Base-by-base conservation (phyloP, 2,888 invertebrate genomes). In the Himalopsyche kuldschensis region DNA sequence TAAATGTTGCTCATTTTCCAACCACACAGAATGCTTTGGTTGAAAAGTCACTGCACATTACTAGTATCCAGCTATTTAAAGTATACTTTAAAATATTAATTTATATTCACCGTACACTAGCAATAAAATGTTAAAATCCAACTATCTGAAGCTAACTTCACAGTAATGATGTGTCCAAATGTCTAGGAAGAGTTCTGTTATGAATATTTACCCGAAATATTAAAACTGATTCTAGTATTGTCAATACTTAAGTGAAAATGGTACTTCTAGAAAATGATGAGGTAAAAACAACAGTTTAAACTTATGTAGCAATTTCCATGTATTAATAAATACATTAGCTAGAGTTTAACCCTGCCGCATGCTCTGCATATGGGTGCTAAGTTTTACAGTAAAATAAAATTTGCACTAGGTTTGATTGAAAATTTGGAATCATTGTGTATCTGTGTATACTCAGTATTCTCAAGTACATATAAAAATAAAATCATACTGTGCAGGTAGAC, bases 221-320 rank as follows among this genome's bases (percentile, higher is more conserved):
- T 75, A 32, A 75, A 75, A 75, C n/a, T 75, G 31, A 75, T 11
- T 5, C 1, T 0, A 31, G 4, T 2, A 41, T 77, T 82, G 15
- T 24, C 35, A 47, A 69, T 48, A 31, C 24, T 35, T 41, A 46
- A 75, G 31, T n/a, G 55, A 88, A 90, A 87, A 95, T 95, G 95
- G 95, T 95, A 88, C 91, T 95, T 87, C 89, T 95, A 88, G 92
- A 93, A 88, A 95, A 95, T 89, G 94, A 95, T 87, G 91, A 92
- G 91, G 95, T 95, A 93, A 91, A 88, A 88, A 32, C 46, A n/a
- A 1, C n/a, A n/a, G 20, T 20, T 20, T 1, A 24, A 55, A 55
- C 20, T 1, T 55, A 8, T 15, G 3, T 82, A 85, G 41, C 47
- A 63, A n/a, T 24, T 35, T 75, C 8, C 20, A n/a, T 32, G 20